Evolutionary conservation across 1,140 invertebrate genomes (phyloP).

Genomic region (Trachymyrmex septentrionalis): DNA sequence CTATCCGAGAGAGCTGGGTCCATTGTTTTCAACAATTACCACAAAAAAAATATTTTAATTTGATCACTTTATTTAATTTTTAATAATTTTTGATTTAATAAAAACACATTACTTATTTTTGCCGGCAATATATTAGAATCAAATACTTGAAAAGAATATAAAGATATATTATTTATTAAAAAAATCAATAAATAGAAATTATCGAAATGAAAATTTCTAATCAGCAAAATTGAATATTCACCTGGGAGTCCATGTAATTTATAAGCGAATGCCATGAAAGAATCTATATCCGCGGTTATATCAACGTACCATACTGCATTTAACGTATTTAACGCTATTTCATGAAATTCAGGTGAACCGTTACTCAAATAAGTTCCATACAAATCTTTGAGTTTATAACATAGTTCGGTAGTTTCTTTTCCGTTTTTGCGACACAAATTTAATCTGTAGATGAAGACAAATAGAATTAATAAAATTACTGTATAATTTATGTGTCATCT

Average conservation of each 20-base stretch:
- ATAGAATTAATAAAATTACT: background rate
- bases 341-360: constrained; percentile 2
- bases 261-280: background rate
- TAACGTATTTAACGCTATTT: constrained; percentile 17
- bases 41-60: background rate
- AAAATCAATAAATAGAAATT: background rate
- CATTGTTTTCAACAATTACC: background rate
- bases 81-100: background rate
- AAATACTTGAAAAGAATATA: constrained; percentile 3
- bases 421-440: constrained; percentile 78
- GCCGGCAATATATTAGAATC: background rate
- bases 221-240: constrained; percentile 1
- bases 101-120: background rate
- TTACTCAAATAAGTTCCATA: constrained; percentile 64
- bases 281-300: constrained; percentile 48
- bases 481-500: too few species aligned
- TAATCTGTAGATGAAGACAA: constrained; percentile 50
- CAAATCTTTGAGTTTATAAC: constrained; percentile 64
- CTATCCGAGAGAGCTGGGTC: too few species aligned
- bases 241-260: background rate
- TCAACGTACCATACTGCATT: constrained; percentile 70
- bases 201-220: background rate
- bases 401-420: constrained; percentile 74
- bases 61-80: background rate
- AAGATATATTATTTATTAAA: background rate